Evolutionary conservation across 2,113 vertebrate genomes (phyloP).

Genomic region (Ictalurus punctatus): DNA sequence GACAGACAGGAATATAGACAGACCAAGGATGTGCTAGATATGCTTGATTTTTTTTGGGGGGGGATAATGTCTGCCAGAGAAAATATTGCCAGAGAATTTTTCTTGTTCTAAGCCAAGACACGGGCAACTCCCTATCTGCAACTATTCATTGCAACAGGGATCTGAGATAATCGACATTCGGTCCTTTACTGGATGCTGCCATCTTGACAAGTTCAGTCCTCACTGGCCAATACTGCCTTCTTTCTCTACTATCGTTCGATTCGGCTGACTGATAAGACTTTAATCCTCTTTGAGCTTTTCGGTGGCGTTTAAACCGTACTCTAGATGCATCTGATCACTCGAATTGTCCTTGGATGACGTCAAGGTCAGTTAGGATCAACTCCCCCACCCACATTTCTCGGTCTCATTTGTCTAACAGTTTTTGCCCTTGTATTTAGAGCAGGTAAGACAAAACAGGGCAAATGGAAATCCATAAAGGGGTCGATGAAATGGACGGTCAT

Average conservation of each 20-base stretch:
- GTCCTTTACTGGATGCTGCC: background rate
- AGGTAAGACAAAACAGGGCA: conserved; percentile 25
- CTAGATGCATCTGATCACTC: background rate
- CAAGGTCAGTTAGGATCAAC: conserved; percentile 70
- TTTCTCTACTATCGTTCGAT: conserved; percentile 6
- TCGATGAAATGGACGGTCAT: conserved; percentile 33
- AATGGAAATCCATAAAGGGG: conserved; percentile 45
- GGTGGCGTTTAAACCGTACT: background rate
- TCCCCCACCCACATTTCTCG: conserved; percentile 30
- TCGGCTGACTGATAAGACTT: conserved; percentile 29
- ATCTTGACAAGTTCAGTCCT: conserved; percentile 45
- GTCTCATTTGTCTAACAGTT: background rate
- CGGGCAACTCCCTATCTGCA: conserved; percentile 40
- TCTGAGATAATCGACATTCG: background rate
- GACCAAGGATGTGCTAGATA: conserved; percentile 19
- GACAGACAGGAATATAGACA: conserved; percentile 37
- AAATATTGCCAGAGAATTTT: conserved; percentile 43
- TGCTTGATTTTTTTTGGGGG: background rate
- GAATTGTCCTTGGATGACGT: conserved; percentile 23
- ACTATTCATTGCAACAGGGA: conserved; percentile 14
- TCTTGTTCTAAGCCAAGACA: conserved; percentile 20
- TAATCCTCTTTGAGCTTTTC: conserved; percentile 24
- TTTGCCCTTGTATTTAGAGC: conserved; percentile 25
- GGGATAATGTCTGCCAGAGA: conserved; percentile 26
- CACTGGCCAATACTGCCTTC: conserved; percentile 31